Conservation (phyloP, 2,797 vertebrate species). For the Macrochelys suwanniensis region DNA sequence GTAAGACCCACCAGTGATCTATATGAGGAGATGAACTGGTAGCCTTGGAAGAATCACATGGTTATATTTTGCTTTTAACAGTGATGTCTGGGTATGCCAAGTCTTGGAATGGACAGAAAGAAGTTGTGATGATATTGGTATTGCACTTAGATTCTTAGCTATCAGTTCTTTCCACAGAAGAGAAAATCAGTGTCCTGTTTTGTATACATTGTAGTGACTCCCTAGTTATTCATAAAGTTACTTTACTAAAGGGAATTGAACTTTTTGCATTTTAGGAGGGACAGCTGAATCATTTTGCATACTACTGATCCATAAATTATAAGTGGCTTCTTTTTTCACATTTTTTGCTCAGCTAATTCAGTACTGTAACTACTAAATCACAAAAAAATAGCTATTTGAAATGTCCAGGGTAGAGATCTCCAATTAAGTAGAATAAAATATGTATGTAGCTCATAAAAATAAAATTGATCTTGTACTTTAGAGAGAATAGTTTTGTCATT, state of each 20-base stretch:
- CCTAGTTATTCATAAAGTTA: neutral
- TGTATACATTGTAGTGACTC: neutral
- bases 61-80: constrained; percentile 2
- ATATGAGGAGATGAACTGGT: neutral
- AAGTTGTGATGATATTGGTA: neutral
- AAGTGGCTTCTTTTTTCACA: neutral
- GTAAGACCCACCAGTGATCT: constrained; percentile 16
- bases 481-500: neutral
- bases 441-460: neutral
- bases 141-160: neutral
- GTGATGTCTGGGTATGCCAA: neutral
- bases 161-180: neutral
- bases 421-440: constrained; percentile 3
- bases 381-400: neutral
- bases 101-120: neutral
- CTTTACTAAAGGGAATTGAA: constrained; percentile 6
- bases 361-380: neutral
- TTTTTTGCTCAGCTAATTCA: constrained; percentile 23
- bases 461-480: neutral
- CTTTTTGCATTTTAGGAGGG: neutral
- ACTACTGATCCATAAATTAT: neutral
- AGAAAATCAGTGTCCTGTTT: neutral
- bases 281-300: neutral
- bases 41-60: neutral
- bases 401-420: neutral